Conservation (phyloP, 2,888 invertebrate species). For the Diaprepes abbreviatus region DNA sequence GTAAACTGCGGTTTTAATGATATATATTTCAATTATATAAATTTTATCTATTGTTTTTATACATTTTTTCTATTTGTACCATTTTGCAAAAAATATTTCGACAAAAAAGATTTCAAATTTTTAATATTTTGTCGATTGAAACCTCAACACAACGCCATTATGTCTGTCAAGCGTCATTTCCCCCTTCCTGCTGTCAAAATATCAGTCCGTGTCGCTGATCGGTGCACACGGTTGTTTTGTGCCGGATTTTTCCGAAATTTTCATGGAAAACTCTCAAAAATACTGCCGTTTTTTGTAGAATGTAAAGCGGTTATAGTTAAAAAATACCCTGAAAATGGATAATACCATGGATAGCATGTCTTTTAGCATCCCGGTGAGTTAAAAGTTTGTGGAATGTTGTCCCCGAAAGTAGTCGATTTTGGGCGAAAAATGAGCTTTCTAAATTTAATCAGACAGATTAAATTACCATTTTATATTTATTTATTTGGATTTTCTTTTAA, state of each 20-base stretch:
- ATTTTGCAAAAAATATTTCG: neutral
- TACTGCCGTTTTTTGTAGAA: constrained; percentile 22
- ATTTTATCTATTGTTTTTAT: too few relatives aligned
- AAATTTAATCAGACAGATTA: constrained; percentile 32
- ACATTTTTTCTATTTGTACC: too few relatives aligned
- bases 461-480: constrained; percentile 26
- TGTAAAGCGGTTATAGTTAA: constrained; percentile 26
- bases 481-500: constrained; percentile 17
- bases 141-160: constrained; percentile 15
- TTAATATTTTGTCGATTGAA: neutral
- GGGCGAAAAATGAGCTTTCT: constrained; percentile 43
- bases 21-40: too few relatives aligned
- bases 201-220: neutral
- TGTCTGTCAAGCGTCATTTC: constrained; percentile 26
- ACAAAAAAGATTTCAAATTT: neutral
- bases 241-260: constrained; percentile 17
- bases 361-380: constrained; percentile 47
- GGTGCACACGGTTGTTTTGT: constrained; percentile 1
- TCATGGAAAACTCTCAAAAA: constrained; percentile 15
- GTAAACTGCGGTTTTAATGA: too few relatives aligned
- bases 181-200: constrained; percentile 38
- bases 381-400: constrained; percentile 26
- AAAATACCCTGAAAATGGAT: constrained; percentile 50
- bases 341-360: constrained; percentile 55
- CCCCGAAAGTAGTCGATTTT: constrained; percentile 42